phyloP scores from a whole-genome alignment of 2,797 vertebrate species.

The Numenius phaeopus region DNA sequence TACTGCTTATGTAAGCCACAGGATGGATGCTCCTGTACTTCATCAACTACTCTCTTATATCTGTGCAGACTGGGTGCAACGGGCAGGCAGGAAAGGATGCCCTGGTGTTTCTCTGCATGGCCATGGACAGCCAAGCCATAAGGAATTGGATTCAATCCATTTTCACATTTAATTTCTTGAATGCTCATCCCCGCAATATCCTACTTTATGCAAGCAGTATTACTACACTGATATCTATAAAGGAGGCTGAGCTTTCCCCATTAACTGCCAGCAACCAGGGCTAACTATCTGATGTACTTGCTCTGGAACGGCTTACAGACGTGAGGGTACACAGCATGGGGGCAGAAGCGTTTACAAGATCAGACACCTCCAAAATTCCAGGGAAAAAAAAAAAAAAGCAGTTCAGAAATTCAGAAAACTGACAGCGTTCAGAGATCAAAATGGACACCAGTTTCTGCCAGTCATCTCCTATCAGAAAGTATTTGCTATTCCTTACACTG shows the following conservation, averaged over 20 bases:
- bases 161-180: background rate
- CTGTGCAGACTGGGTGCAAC: fast-evolving
- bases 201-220: background rate
- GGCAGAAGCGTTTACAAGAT: background rate
- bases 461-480: background rate
- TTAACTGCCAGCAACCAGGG: background rate
- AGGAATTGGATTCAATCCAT: background rate
- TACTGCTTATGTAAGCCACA: background rate
- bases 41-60: fast-evolving
- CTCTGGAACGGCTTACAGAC: background rate
- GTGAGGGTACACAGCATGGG: fast-evolving
- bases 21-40: background rate
- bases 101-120: background rate
- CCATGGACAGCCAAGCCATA: background rate
- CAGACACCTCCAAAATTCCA: background rate
- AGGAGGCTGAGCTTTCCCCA: background rate
- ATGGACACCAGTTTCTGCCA: background rate
- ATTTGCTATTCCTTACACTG: background rate
- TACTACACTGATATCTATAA: background rate
- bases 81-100: background rate
- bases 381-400: fast-evolving
- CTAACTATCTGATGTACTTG: background rate
- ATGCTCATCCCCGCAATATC: background rate
- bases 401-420: background rate
- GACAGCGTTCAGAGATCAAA: background rate